phyloP scores from a whole-genome alignment of 2,113 vertebrate genomes.

The Toxotes jaculatrix region DNA sequence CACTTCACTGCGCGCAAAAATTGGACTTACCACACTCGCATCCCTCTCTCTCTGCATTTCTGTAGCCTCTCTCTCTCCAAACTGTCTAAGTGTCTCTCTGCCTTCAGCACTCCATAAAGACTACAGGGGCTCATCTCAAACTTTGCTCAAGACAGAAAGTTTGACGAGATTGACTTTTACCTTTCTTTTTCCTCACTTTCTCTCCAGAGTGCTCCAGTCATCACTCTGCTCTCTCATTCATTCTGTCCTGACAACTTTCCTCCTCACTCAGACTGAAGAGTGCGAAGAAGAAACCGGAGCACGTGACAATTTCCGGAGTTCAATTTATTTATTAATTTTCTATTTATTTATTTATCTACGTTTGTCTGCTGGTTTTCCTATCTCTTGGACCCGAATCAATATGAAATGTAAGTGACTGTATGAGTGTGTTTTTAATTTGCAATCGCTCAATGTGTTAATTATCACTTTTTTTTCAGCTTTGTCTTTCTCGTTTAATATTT shows the following conservation, averaged over 20 bases:
- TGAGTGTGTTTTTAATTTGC: background rate
- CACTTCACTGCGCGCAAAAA: conserved; percentile 89
- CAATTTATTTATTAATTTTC: conserved; percentile 77
- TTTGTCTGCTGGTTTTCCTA: conserved; percentile 62
- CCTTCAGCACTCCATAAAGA: conserved; percentile 67
- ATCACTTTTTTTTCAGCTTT: background rate
- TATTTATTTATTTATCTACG: conserved; percentile 75
- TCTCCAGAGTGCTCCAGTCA: conserved; percentile 46
- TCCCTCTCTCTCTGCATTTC: conserved; percentile 79
- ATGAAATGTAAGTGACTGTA: conserved; percentile 86
- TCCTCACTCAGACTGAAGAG: conserved; percentile 71
- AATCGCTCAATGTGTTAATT: conserved; percentile 2
- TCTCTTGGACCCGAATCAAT: conserved; percentile 79
- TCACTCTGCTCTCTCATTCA: conserved; percentile 71
- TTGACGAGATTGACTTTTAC: conserved; percentile 56
- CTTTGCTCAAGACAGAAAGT: conserved; percentile 67
- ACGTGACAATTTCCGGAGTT: conserved; percentile 85
- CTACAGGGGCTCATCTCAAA: conserved; percentile 66
- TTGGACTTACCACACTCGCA: conserved; percentile 86
- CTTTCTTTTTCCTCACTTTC: conserved; percentile 6
- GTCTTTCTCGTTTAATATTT: background rate
- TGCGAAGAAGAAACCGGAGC: conserved; percentile 77
- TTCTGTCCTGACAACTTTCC: conserved; percentile 74
- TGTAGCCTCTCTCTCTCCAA: conserved; percentile 71
- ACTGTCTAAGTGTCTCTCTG: conserved; percentile 64